Evolutionary conservation across 2,797 vertebrate genomes (phyloP), one percentile per base, ranked within the genome.

Genomic region (Galaxias olidus): DNA sequence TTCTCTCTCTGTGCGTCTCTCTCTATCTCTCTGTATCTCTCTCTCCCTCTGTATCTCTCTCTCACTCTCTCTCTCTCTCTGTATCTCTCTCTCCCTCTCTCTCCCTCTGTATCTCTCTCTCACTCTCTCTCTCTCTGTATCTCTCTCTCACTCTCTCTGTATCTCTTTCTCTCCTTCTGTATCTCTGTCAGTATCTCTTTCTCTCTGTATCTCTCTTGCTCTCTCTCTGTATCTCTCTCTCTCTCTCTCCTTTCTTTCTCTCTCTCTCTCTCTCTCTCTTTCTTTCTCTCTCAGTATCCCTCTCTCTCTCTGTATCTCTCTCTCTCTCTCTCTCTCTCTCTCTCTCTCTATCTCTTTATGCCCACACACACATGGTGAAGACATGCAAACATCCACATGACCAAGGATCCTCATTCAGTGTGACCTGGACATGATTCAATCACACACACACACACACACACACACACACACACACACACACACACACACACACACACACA

Each of bases 341-440:
- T 40, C 7, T 60, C 59, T 47, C 18, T 61, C 46, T 30, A 14
- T 61, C 59, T n/a, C 18, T 61, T 30, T 30, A 30, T 30, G 2
- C 30, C 30, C 6, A 30, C 30, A 30, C 2, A 30, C 30, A 30
- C 30, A 30, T n/a, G n/a, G n/a, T n/a, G n/a, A n/a, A n/a, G n/a
- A n/a, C n/a, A n/a, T n/a, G n/a, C n/a, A n/a, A n/a, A n/a, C n/a
- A n/a, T n/a, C n/a, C n/a, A n/a, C n/a, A n/a, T n/a, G n/a, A n/a
- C n/a, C n/a, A n/a, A n/a, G n/a, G n/a, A n/a, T n/a, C n/a, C n/a
- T n/a, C n/a, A n/a, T n/a, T n/a, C n/a, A n/a, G n/a, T n/a, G n/a
- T n/a, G n/a, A n/a, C n/a, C n/a, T n/a, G n/a, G n/a, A n/a, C n/a
- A n/a, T n/a, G n/a, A n/a, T n/a, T n/a, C n/a, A n/a, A n/a, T n/a